Evolutionary conservation across 2,888 invertebrate species (phyloP).

Genomic region (Beris chalybata): DNA sequence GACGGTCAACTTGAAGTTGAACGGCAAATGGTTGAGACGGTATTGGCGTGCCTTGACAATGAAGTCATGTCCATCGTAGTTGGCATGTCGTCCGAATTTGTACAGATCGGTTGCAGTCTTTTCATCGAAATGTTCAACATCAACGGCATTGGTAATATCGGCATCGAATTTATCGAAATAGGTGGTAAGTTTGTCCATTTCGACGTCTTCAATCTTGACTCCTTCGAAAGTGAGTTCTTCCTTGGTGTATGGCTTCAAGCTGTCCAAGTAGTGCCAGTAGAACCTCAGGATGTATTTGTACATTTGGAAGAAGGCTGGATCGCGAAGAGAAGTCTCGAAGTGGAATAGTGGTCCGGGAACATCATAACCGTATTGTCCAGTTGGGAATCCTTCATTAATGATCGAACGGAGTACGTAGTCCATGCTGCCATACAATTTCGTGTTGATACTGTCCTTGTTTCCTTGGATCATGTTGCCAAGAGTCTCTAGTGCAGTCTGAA

Average conservation of each 20-base stretch:
- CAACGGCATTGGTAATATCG: constrained; percentile 60
- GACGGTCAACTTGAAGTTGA: constrained; percentile 63
- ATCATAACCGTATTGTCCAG: constrained; percentile 46
- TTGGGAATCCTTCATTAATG: constrained; percentile 56
- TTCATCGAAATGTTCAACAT: constrained; percentile 54
- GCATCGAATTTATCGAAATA: constrained; percentile 70
- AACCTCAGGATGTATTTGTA: constrained; percentile 64
- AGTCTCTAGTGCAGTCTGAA: constrained; percentile 53
- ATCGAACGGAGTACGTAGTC: constrained; percentile 59
- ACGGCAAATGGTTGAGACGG: constrained; percentile 68
- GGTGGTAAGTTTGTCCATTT: constrained; percentile 67
- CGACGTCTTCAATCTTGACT: constrained; percentile 65
- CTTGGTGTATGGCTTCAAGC: constrained; percentile 64
- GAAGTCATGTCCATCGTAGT: constrained; percentile 53
- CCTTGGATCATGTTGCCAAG: constrained; percentile 63
- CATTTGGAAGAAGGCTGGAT: constrained; percentile 72
- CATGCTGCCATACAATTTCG: constrained; percentile 60
- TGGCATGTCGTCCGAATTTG: constrained; percentile 50
- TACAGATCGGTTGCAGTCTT: constrained; percentile 48
- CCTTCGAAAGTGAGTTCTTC: constrained; percentile 66
- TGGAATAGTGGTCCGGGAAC: constrained; percentile 60
- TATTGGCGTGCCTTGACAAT: constrained; percentile 62
- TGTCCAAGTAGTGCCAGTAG: constrained; percentile 63
- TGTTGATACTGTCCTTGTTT: constrained; percentile 59
- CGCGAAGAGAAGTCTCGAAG: constrained; percentile 69